A percentile compares a stretch with the other conserved stretches of the same genome.
These are phyloP conservation scores for Drosophila kuntzei DNA, from an alignment of 2,888 invertebrate genomes.

Conservation along the genomic window DNA sequence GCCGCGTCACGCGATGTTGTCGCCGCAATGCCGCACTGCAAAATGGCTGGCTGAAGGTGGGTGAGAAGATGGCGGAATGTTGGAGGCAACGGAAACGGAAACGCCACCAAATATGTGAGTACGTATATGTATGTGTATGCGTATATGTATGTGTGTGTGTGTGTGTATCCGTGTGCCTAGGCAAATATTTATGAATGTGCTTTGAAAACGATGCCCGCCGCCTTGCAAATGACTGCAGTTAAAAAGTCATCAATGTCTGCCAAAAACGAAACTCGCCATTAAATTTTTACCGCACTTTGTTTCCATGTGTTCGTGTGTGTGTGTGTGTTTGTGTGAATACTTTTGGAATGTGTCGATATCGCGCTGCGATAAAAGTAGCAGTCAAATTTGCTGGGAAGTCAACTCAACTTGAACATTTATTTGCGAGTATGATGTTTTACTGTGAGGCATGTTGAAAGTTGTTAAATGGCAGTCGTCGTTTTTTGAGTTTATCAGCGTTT, in stretches of 20 bases:
- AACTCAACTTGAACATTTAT: slow-evolving; percentile 40
- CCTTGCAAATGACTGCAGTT: slow-evolving; percentile 83
- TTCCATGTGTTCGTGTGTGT: slow-evolving; percentile 17
- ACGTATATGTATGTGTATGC: neutral
- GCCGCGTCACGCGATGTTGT: slow-evolving; percentile 82
- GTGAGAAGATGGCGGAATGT: slow-evolving; percentile 19
- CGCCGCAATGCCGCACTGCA: slow-evolving; percentile 59
- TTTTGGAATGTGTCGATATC: slow-evolving; percentile 38
- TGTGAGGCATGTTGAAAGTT: slow-evolving; percentile 42
- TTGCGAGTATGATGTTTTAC: neutral
- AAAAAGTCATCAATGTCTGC: slow-evolving; percentile 84
- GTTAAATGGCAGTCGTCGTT: slow-evolving; percentile 41
- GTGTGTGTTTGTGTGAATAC: slow-evolving; percentile 24
- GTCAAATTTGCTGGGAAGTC: slow-evolving; percentile 21
- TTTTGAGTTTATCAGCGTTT: slow-evolving; percentile 55
- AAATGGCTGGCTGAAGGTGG: slow-evolving; percentile 27
- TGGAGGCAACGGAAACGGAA: slow-evolving; percentile 63
- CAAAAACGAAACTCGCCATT: slow-evolving; percentile 74
- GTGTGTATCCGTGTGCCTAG: slow-evolving; percentile 31
- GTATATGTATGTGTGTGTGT: slow-evolving; percentile 3
- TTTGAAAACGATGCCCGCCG: slow-evolving; percentile 53
- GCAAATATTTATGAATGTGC: slow-evolving; percentile 48
- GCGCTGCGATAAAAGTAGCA: slow-evolving; percentile 48
- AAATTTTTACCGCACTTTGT: slow-evolving; percentile 73
- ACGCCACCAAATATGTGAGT: slow-evolving; percentile 57